Evolutionary conservation across 2,888 invertebrate genomes (phyloP).

Genomic region (Tolmerus cingulatus): DNA sequence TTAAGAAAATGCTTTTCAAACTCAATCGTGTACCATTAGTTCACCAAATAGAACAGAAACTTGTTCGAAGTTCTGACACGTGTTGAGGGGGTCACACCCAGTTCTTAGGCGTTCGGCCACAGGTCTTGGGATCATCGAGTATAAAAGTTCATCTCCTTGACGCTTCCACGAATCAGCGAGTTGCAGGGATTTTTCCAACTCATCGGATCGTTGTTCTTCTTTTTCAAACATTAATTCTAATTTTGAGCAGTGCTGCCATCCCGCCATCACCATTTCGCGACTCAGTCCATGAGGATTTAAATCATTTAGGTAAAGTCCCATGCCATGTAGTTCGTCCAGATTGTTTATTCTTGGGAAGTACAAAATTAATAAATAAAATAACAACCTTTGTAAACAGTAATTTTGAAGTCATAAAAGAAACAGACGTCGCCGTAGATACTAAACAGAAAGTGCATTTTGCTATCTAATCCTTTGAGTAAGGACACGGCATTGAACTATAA

Average conservation of each 20-base stretch:
- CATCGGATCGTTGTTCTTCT: conserved; percentile 79
- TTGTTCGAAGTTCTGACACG: conserved; percentile 74
- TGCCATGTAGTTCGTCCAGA: conserved; percentile 80
- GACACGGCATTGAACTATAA: too few species aligned
- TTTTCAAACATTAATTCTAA: conserved; percentile 83
- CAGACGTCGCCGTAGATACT: too few species aligned
- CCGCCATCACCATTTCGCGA: conserved; percentile 81
- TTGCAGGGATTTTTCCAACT: conserved; percentile 79
- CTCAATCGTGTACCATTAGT: conserved; percentile 53
- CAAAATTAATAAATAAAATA: neutral
- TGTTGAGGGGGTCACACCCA: conserved; percentile 78
- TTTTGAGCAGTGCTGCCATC: conserved; percentile 85
- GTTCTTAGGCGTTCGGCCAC: conserved; percentile 82
- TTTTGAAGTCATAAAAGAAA: too few species aligned
- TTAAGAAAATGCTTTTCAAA: neutral
- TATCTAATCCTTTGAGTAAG: too few species aligned
- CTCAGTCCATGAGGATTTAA: conserved; percentile 86
- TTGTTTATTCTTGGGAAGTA: conserved; percentile 73
- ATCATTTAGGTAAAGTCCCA: conserved; percentile 82
- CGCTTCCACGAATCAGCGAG: conserved; percentile 85
- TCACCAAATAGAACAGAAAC: conserved; percentile 63
- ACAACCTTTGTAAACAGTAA: neutral
- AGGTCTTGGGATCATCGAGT: conserved; percentile 90
- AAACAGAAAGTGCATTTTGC: too few species aligned
- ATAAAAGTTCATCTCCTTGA: conserved; percentile 83